Evolutionary conservation across 2,888 invertebrate genomes (phyloP), one percentile per base, ranked within the genome.

Genomic region (Camptogramma bilineatum): DNA sequence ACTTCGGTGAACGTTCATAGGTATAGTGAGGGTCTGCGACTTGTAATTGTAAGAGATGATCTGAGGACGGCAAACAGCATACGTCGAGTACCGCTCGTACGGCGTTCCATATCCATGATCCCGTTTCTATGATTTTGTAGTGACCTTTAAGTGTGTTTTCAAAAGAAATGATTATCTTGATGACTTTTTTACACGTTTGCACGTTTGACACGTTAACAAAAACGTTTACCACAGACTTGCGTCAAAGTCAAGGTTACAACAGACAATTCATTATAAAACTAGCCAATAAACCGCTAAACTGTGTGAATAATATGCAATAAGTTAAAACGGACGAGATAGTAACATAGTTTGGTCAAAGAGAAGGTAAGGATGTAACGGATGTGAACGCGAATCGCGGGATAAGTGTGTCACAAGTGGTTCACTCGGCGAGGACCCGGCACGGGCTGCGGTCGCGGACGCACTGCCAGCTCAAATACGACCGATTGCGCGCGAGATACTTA

Each of bases 21-120:
- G 77, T 81, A 57, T 82, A 82, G 76, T 86, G 80, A 57, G 87
- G 87, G 70, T 87, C 86, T 72, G 88, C 80, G 52, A 90, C 86
- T 71, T 87, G 84, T 66, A 79, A 78, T 71, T 86, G 84, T 66
- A 79, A 78, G 64, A 91, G 81, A 65, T 83, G 82, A 73, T 87
- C 89, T 70, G 85, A 77, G 66, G 90, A 82, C 75, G 89, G 92
- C 79, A 90, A 73, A 80, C 91, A 92, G 83, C 91, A 92, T 80
- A 85, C 87, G 80, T 82, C 84, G 62, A 90, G 76, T 69, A 88
- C 81, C 78, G 87, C 84, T 80, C 84, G 80, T 75, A 85, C 74
- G 65, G 84, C 82, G 68, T 82, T 79, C 89, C 89, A 87, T 73
- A 81, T 77, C 74, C 83, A 79, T 68, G 79, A 83, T 73, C 85